These are phyloP conservation scores for Ophonus ardosiacus DNA, from an alignment of 2,888 invertebrate species.

Conservation along the genomic window DNA sequence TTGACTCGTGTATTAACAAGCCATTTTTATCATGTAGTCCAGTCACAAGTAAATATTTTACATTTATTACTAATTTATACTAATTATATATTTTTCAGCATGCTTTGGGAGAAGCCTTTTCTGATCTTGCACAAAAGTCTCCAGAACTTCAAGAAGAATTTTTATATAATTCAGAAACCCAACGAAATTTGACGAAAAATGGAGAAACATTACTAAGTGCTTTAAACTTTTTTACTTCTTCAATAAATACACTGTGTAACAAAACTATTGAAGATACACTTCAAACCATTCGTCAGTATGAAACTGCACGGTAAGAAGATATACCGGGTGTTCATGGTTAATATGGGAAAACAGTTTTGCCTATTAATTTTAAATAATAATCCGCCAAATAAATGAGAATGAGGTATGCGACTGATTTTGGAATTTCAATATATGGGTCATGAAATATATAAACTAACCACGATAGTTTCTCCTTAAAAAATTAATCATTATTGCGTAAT, in stretches of 20 bases:
- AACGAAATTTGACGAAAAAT: constrained; percentile 94
- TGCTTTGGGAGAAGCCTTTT: constrained; percentile 94
- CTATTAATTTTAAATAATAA: no score
- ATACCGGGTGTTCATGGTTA: constrained; percentile 67
- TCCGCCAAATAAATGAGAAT: no score
- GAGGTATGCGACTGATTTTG: no score
- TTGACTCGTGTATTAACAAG: constrained; percentile 90
- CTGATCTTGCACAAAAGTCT: constrained; percentile 96
- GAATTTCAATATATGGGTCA: no score
- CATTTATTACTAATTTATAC: not conserved
- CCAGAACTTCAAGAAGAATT: constrained; percentile 97
- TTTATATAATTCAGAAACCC: constrained; percentile 96
- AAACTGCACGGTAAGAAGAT: constrained; percentile 79
- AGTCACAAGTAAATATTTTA: constrained; percentile 80
- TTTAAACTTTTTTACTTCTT: constrained; percentile 96
- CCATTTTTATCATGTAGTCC: constrained; percentile 92
- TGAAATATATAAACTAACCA: no score
- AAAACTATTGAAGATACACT: constrained; percentile 98
- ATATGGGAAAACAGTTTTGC: not conserved
- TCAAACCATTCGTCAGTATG: constrained; percentile 86
- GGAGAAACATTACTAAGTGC: constrained; percentile 95
- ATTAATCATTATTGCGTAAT: no score
- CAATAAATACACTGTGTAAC: constrained; percentile 96
- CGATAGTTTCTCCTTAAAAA: no score
- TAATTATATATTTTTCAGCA: constrained; percentile 78